Conservation (phyloP, 2,888 invertebrate genomes). For the Plebejus melissa region DNA sequence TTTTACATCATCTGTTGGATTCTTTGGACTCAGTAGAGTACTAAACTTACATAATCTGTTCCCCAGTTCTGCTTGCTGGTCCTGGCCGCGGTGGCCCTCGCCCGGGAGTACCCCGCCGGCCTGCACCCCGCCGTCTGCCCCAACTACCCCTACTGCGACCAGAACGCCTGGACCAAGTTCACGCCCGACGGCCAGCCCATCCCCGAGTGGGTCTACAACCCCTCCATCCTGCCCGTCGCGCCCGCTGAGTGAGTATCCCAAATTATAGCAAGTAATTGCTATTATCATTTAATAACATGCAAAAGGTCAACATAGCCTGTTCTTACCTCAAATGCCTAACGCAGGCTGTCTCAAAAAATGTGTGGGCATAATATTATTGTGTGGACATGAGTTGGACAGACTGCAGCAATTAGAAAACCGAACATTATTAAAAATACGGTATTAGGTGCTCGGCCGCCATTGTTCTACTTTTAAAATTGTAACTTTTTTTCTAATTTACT, state of each 20-base stretch:
- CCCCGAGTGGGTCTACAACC: conserved; percentile 67
- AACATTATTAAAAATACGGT: neutral
- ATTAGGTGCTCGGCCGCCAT: too few relatives aligned
- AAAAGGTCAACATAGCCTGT: too few relatives aligned
- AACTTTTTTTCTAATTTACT: conserved; percentile 27
- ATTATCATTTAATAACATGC: too few relatives aligned
- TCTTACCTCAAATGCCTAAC: too few relatives aligned
- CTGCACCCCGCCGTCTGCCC: conserved; percentile 79
- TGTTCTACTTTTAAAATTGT: neutral
- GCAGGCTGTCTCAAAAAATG: too few relatives aligned
- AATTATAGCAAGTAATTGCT: too few relatives aligned
- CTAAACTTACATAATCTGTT: conserved; percentile 27
- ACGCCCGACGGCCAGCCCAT: conserved; percentile 67
- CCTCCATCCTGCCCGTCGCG: conserved; percentile 51
- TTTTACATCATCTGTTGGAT: too few relatives aligned
- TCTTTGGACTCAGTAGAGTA: too few relatives aligned
- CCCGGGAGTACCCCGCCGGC: conserved; percentile 77
- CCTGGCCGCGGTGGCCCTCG: conserved; percentile 62
- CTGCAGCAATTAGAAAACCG: neutral
- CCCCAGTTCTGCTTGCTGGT: conserved; percentile 64
- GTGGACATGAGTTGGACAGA: too few relatives aligned
- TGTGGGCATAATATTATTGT: too few relatives aligned
- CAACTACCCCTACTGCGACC: conserved; percentile 78
- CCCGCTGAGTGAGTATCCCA: conserved; percentile 50
- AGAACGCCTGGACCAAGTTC: conserved; percentile 62